Conservation (phyloP, 2,797 vertebrate species). For the Danio choprae region DNA sequence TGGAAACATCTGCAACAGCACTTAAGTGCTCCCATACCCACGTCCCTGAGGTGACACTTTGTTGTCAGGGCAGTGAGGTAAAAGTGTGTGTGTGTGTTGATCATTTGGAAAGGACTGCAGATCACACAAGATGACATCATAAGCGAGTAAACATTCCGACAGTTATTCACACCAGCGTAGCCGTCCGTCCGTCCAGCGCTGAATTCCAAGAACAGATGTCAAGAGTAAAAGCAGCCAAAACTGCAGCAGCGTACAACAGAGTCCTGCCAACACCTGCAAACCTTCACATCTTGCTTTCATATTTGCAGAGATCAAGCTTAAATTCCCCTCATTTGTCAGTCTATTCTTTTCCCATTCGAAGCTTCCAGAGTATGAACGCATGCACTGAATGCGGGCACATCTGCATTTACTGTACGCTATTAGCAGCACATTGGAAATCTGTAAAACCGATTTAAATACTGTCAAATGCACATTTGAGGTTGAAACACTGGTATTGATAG, state of each 20-base stretch:
- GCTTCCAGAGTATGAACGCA: not conserved
- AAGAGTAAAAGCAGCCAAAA: conserved; percentile 46
- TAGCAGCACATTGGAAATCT: not conserved
- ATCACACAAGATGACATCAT: conserved; percentile 54
- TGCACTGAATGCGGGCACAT: not conserved
- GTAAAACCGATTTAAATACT: not conserved
- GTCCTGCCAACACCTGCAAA: conserved; percentile 49
- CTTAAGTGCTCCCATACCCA: conserved; percentile 74
- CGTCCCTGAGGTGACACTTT: conserved; percentile 68
- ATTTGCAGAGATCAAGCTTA: conserved; percentile 32
- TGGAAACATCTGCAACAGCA: conserved; percentile 78
- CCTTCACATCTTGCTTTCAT: conserved; percentile 39
- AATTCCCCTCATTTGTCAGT: conserved; percentile 43
- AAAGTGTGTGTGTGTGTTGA: conserved; percentile 77
- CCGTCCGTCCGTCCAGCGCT: conserved; percentile 11
- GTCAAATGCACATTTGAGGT: not conserved
- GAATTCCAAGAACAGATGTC: conserved; percentile 63
- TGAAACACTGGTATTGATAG: not conserved
- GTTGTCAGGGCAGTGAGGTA: conserved; percentile 72
- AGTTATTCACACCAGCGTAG: conserved; percentile 27
- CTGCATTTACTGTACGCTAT: not conserved
- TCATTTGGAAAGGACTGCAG: conserved; percentile 42
- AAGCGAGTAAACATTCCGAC: conserved; percentile 48
- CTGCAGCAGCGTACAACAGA: conserved; percentile 39
- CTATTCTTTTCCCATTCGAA: conserved; percentile 20